Conservation (phyloP, 2,113 vertebrate genomes). For the Eretmochelys imbricata region DNA sequence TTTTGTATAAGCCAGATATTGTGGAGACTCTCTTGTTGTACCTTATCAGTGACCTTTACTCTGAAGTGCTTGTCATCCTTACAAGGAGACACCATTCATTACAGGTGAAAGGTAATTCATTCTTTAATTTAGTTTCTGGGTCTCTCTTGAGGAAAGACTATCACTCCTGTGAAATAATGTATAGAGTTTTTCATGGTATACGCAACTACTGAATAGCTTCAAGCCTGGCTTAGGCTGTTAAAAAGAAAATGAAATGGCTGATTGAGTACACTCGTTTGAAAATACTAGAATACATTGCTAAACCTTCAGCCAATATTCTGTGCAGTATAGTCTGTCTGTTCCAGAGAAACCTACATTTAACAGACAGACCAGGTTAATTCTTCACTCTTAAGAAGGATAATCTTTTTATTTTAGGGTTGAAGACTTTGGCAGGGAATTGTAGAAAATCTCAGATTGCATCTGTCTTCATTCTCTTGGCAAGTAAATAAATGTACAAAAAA, state of each 20-base stretch:
- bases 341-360: fast-evolving
- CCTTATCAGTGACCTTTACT: background rate
- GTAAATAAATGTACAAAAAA: background rate
- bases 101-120: background rate
- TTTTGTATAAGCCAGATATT: background rate
- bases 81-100: background rate
- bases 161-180: background rate
- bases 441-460: background rate
- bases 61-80: background rate
- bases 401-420: background rate
- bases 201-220: background rate
- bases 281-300: background rate
- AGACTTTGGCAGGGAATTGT: background rate
- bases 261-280: background rate
- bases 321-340: background rate
- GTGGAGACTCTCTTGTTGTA: background rate
- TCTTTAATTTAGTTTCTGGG: background rate
- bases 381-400: background rate
- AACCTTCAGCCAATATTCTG: background rate
- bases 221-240: background rate
- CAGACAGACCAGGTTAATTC: background rate
- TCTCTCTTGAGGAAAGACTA: background rate
- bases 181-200: background rate
- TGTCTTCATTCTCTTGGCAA: background rate
- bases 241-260: background rate